These are phyloP conservation scores for Sericinus montela DNA, from an alignment of 2,888 invertebrate species.

Conservation along the genomic window DNA sequence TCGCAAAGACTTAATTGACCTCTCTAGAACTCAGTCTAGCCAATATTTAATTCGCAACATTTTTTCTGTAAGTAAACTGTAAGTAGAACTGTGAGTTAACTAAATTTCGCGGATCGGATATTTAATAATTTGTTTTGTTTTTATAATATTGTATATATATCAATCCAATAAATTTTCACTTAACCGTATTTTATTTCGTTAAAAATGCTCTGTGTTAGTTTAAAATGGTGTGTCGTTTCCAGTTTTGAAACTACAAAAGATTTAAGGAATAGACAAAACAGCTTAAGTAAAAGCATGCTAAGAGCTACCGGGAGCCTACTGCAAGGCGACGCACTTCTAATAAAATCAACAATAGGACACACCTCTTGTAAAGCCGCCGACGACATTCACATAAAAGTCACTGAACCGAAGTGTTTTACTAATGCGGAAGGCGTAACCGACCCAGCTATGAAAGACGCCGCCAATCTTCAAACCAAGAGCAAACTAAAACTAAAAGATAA, in stretches of 20 bases:
- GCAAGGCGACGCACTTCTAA: conserved; percentile 65
- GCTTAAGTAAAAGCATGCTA: conserved; percentile 68
- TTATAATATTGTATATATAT: too few relatives aligned
- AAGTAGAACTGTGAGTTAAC: too few relatives aligned
- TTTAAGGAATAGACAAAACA: conserved; percentile 66
- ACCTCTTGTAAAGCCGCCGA: conserved; percentile 49
- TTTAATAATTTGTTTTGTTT: too few relatives aligned
- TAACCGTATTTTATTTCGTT: too few relatives aligned
- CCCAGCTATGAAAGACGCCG: conserved; percentile 32
- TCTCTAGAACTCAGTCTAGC: too few relatives aligned
- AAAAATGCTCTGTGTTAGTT: too few relatives aligned
- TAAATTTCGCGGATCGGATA: too few relatives aligned
- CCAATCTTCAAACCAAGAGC: conserved; percentile 46
- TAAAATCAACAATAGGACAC: conserved; percentile 61
- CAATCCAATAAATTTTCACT: too few relatives aligned
- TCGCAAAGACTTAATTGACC: too few relatives aligned
- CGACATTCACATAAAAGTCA: conserved; percentile 49
- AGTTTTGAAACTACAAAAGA: conserved; percentile 72
- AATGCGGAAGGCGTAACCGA: conserved; percentile 34
- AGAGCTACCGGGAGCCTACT: conserved; percentile 62
- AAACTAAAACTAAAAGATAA: conserved; percentile 58
- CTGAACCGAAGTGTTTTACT: conserved; percentile 34
- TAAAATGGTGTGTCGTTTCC: neutral
- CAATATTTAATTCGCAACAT: too few relatives aligned
- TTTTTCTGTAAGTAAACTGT: too few relatives aligned